Conservation (phyloP, 37 sponge, comb jelly and placozoan genomes). For the Ephydatia muelleri region DNA sequence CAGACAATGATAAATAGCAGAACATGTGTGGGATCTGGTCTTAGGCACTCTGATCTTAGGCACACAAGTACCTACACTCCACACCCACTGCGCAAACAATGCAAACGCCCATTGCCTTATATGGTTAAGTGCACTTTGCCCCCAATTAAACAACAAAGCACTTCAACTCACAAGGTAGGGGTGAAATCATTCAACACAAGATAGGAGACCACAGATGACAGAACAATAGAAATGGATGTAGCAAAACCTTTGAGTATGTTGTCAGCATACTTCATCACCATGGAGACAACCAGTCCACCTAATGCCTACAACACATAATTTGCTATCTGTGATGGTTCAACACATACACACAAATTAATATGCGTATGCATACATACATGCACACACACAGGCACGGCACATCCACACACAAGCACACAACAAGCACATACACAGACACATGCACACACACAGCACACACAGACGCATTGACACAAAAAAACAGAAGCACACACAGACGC, state of each 20-base stretch:
- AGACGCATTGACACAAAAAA: too few species aligned
- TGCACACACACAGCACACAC: constrained; percentile 4
- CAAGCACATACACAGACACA: background rate
- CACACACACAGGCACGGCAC: background rate
- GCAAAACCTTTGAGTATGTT: constrained; percentile 99
- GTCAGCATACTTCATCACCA: constrained; percentile 97
- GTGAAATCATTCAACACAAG: constrained; percentile 81
- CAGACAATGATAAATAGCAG: too few species aligned
- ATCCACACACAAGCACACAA: background rate
- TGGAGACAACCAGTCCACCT: constrained; percentile 89
- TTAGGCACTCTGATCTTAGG: too few species aligned
- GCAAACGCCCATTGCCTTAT: background rate
- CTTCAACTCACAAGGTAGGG: background rate
- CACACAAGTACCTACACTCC: background rate
- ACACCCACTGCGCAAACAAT: background rate
- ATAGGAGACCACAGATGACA: constrained; percentile 86
- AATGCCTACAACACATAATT: constrained; percentile 84
- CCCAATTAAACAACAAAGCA: background rate
- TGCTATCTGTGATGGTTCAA: too few species aligned
- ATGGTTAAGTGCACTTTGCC: background rate
- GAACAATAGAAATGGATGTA: constrained; percentile 88
- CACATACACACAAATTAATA: background rate
- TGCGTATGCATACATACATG: background rate
- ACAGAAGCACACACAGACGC: background rate
- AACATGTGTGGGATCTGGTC: background rate